Evolutionary conservation across 2,888 invertebrate species (phyloP), one percentile per base, ranked within the genome.

Genomic region (Onthophagus sagittarius): DNA sequence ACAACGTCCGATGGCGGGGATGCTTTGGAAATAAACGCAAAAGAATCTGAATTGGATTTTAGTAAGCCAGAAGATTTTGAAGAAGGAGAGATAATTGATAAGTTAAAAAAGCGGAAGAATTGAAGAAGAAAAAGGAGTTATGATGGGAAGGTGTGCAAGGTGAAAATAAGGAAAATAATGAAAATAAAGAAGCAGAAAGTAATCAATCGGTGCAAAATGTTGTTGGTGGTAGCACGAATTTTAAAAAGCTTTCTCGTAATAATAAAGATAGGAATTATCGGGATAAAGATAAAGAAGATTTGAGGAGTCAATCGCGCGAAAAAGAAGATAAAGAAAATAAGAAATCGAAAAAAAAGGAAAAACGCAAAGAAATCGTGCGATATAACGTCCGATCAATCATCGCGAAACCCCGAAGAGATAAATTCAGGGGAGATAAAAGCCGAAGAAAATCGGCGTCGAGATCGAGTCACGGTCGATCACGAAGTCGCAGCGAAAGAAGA

Each of bases 371-470:
- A 80, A 85, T 96, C 70, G 93, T 93, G 79, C 88, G 95, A 2
- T 96, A 96, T 83, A 92, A 95, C 86, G 95, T 95, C 7, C 88
- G 95, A 63, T 91, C 92, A 75, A 86, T 95, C 62, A 92, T 95
- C 6, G 89, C 91, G 4, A 90, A 91, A 78, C 89, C 91, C 0
- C 86, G 89, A 72, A 76, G 82, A 3, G 94, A 94, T 84, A 90
- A 92, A 71, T 94, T 94, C 85, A 94, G 94, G 0, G 87, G 94
- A 9, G 94, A 94, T 84, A 88, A 92, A 72, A 74, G 80, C 23
- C 79, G 77, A 3, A 77, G 78, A 32, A 77, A 75, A 76, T 74
- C 74, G 9, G 65, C 80, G 53, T 84, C 83, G 2, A 77, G 78
- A 14, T 79, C 80, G 0, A 78, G 79, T 14, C 77, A n/a, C n/a